These are phyloP conservation scores for Archocentrus centrarchus DNA, from an alignment of 2,113 vertebrate species.

Conservation along the genomic window DNA sequence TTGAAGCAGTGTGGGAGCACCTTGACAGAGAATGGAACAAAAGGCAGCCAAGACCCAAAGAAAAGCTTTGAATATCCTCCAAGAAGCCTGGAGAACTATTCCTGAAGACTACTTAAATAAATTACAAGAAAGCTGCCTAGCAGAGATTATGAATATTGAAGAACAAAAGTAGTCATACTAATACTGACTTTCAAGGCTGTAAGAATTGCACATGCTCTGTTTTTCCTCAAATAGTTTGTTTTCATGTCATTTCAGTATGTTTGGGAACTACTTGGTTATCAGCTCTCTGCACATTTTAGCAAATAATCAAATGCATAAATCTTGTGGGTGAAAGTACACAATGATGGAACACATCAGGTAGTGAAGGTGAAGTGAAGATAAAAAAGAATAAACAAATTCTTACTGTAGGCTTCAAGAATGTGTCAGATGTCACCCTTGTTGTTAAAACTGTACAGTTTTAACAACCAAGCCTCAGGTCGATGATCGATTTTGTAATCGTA, in stretches of 20 bases:
- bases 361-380: background rate
- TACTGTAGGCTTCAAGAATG: background rate
- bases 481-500: too few relatives aligned
- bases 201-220: background rate
- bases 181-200: background rate
- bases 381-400: background rate
- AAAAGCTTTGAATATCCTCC: background rate
- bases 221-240: background rate
- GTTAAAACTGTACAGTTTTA: too few relatives aligned
- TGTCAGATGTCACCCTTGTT: too few relatives aligned
- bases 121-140: background rate
- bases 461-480: too few relatives aligned
- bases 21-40: background rate
- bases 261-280: background rate
- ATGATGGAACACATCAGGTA: background rate
- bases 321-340: background rate
- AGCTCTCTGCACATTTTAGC: conserved; percentile 6
- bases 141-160: background rate
- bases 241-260: conserved; percentile 3
- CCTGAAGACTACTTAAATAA: background rate
- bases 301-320: conserved; percentile 22
- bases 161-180: background rate
- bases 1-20: background rate
- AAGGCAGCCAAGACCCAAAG: background rate
- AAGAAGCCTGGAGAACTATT: background rate